Conservation (phyloP, 92 coral and sea anemone genomes). For the Actinostola sp. region DNA sequence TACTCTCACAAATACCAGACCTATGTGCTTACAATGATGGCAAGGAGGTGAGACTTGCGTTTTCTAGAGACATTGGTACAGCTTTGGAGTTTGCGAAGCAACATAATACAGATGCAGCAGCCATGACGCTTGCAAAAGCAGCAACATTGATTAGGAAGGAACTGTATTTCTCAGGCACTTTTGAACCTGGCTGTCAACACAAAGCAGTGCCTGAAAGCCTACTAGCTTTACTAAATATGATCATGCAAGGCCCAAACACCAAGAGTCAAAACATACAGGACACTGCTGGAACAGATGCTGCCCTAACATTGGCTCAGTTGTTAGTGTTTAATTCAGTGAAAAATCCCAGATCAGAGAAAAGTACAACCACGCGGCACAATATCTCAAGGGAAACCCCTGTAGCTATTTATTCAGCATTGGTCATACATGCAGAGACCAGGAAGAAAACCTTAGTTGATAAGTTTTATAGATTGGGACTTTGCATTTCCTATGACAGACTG, state of each 20-base stretch:
- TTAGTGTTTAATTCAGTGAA: constrained; percentile 34
- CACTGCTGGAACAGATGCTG: background rate
- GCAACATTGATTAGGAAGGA: constrained; percentile 38
- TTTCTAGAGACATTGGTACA: constrained; percentile 23
- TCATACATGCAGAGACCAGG: constrained; percentile 48
- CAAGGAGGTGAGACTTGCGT: constrained; percentile 40
- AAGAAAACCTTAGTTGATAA: constrained; percentile 55
- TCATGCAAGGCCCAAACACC: constrained; percentile 40
- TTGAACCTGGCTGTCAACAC: constrained; percentile 52
- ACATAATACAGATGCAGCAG: constrained; percentile 45
- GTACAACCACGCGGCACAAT: constrained; percentile 30
- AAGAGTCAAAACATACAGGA: constrained; percentile 11
- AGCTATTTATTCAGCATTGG: constrained; percentile 35
- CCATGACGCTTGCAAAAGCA: constrained; percentile 57
- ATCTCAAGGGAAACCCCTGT: constrained; percentile 34
- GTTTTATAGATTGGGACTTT: constrained; percentile 42
- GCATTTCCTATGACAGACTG: no score
- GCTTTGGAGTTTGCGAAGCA: constrained; percentile 33
- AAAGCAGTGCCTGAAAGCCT: constrained; percentile 44
- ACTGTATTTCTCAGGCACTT: constrained; percentile 39
- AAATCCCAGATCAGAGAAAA: constrained; percentile 6
- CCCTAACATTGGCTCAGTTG: constrained; percentile 28
- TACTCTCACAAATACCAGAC: constrained; percentile 19
- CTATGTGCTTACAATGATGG: constrained; percentile 35
- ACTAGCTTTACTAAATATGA: constrained; percentile 60